phyloP scores from a whole-genome alignment of 2,888 invertebrate species.

The Ceriagrion tenellum region DNA sequence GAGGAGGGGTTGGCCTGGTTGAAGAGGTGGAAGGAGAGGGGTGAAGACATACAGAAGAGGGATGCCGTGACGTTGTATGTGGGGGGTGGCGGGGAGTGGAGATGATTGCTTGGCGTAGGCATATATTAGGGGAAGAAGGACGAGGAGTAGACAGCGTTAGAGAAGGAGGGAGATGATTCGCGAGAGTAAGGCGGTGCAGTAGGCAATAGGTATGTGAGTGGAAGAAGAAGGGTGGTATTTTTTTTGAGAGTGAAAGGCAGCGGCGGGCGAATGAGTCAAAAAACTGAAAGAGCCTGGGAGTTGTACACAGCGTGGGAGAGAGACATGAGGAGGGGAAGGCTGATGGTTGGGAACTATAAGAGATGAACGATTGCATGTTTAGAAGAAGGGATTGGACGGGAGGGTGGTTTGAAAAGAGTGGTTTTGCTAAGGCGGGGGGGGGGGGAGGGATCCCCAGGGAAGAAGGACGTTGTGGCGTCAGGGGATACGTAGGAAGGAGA shows the following conservation, averaged over 20 bases:
- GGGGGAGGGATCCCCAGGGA: no score
- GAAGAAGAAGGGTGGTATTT: background rate
- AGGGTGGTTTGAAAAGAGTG: no score
- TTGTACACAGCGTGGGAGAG: background rate
- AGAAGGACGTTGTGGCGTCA: no score
- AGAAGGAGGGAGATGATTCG: background rate
- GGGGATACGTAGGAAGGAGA: background rate
- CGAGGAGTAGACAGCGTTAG: background rate
- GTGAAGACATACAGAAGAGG: background rate
- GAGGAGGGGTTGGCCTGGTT: background rate
- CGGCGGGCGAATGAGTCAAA: background rate
- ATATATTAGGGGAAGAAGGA: background rate
- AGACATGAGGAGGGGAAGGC: background rate
- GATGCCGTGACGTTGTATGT: background rate
- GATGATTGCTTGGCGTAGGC: background rate
- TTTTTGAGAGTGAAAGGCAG: conserved; percentile 18
- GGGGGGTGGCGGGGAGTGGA: background rate
- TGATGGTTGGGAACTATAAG: background rate
- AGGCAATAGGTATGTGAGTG: background rate
- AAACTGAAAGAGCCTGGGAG: background rate
- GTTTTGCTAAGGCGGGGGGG: no score
- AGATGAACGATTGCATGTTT: background rate
- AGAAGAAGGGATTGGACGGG: background rate
- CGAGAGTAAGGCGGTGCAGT: no score
- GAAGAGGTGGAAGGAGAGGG: background rate